Evolutionary conservation across 1,140 invertebrate genomes (phyloP), one percentile per base, ranked within the genome.

Genomic region (Scaptomyza montana): DNA sequence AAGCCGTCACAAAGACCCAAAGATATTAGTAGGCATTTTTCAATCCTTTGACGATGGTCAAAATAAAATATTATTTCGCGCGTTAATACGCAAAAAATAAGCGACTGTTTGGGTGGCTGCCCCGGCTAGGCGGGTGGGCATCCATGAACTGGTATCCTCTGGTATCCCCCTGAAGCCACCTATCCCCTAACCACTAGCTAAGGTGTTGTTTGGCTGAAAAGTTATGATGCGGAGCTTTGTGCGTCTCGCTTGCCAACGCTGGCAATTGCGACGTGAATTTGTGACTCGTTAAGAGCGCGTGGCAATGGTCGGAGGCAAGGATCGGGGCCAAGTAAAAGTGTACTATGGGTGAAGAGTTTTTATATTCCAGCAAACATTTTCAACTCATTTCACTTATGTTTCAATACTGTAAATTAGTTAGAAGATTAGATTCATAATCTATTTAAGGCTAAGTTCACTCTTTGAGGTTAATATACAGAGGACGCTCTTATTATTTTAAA

Each of bases 1-100:
- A 87, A 87, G 78, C 71, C 82, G 67, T 56, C 82, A 84, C 84
- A 89, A 89, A 89, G 85, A 87, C 76, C 79, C 74, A 89, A 89
- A 89, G 85, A 89, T 89, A 89, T 89, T 89, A 84, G 84, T 73
- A 79, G 77, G 70, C 84, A 89, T 89, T 89, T 89, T 89, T 89
- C 84, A 89, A 89, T 84, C 84, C 79, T 89, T 89, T 89, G 84
- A 89, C 64, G 79, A 89, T 89, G 84, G 63, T 89, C 84, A 89
- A 89, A 89, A 89, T 89, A 89, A 89, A 80, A 89, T 89, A 89
- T 89, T 82, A 89, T 89, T 89, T 80, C 80, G 84, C 84, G 84
- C 84, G 84, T 89, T 89, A 89, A 89, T 89, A 89, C 84, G 84
- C 77, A 84, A 89, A 89, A 36, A 79, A 78, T 82, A 87, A 89